A percentile compares a stretch with the other conserved stretches of the same genome.
Evolutionary conservation across 2,888 invertebrate species (phyloP).

Genomic region (Drosophila limbata): DNA sequence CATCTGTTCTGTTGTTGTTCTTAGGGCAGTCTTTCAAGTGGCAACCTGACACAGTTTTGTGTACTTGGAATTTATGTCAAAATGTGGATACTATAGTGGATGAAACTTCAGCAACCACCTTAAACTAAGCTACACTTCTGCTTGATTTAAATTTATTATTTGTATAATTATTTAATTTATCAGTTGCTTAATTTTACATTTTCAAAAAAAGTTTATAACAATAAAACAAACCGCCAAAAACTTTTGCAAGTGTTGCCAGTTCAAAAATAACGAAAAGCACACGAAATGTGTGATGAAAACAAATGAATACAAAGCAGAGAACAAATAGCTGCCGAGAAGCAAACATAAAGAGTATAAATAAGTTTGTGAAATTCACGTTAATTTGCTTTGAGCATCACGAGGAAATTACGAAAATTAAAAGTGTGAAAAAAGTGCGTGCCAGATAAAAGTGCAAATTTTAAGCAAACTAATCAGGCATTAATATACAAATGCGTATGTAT

Average conservation of each 20-base stretch:
- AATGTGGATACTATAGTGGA: constrained; percentile 31
- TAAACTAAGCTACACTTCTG: neutral
- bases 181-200: neutral
- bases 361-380: constrained; percentile 14
- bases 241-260: constrained; percentile 61
- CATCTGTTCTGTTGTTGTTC: constrained; percentile 38
- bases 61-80: constrained; percentile 31
- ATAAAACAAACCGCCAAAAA: constrained; percentile 45
- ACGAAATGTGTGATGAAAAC: constrained; percentile 61
- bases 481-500: constrained; percentile 1
- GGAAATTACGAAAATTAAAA: constrained; percentile 26
- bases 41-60: constrained; percentile 45
- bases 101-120: constrained; percentile 1
- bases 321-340: constrained; percentile 24
- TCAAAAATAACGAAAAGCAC: constrained; percentile 18
- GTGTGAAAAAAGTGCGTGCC: constrained; percentile 40
- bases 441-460: constrained; percentile 13
- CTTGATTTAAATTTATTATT: neutral
- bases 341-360: constrained; percentile 41
- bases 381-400: neutral
- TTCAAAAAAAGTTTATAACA: neutral
- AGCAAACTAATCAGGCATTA: constrained; percentile 10
- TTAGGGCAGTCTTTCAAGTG: constrained; percentile 47
- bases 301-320: constrained; percentile 49
- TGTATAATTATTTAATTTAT: neutral